A percentile compares a stretch with the other conserved stretches of the same genome.
These are phyloP conservation scores for Alviniconcha marisindica DNA, from an alignment of 1,140 invertebrate genomes.

Conservation along the genomic window DNA sequence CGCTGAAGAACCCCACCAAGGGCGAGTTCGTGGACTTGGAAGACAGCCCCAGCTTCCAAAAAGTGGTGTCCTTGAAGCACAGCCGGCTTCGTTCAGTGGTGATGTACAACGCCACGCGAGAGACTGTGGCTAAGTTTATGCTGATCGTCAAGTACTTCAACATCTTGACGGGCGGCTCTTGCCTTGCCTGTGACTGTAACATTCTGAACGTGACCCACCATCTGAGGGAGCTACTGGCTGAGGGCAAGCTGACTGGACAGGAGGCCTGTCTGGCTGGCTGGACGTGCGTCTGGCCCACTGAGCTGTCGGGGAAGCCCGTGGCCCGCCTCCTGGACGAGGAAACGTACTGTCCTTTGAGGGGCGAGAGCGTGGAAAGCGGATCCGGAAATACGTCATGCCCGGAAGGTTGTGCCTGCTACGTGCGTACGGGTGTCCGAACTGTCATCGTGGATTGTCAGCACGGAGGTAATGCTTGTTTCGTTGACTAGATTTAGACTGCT, in stretches of 20 bases:
- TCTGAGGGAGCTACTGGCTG: conserved; percentile 32
- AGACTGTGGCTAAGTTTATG: conserved; percentile 30
- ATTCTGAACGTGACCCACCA: conserved; percentile 53
- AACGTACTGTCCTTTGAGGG: conserved; percentile 52
- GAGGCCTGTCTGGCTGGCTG: conserved; percentile 60
- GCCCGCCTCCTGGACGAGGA: conserved; percentile 47
- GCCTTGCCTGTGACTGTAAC: conserved; percentile 56
- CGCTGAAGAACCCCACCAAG: conserved; percentile 45
- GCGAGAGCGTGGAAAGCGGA: background rate
- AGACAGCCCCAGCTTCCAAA: conserved; percentile 17
- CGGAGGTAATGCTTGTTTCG: background rate
- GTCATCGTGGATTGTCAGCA: conserved; percentile 61
- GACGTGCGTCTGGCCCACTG: conserved; percentile 52
- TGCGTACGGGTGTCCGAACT: conserved; percentile 44
- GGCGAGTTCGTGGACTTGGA: conserved; percentile 41
- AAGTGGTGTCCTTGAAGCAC: conserved; percentile 48
- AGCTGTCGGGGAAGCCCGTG: conserved; percentile 44
- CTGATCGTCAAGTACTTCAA: conserved; percentile 54
- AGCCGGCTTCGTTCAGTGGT: conserved; percentile 45
- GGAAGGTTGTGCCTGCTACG: conserved; percentile 50
- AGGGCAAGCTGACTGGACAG: conserved; percentile 36
- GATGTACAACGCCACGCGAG: conserved; percentile 24
- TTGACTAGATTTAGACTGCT: background rate
- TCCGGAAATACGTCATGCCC: conserved; percentile 47
- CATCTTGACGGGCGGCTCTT: conserved; percentile 50